Conservation (phyloP, 2,888 invertebrate species). For the Quadriops clusia region DNA sequence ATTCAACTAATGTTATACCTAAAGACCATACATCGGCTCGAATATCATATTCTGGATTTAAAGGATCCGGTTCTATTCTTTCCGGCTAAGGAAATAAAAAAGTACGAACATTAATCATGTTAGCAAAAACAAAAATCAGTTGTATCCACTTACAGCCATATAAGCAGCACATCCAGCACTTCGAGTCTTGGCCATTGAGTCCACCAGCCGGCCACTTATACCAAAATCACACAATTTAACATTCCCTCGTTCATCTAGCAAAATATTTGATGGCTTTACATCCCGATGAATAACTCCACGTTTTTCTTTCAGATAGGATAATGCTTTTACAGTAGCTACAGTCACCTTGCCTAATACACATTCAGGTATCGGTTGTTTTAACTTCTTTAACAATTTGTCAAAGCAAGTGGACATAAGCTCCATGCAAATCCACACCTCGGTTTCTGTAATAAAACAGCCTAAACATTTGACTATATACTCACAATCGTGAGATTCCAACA, state of each 20-base stretch:
- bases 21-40: constrained; percentile 99
- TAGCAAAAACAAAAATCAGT: constrained; percentile 1
- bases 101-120: not conserved
- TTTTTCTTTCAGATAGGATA: constrained; percentile 92
- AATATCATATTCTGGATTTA: constrained; percentile 93
- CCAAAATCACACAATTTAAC: constrained; percentile 99
- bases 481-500: constrained; percentile 94
- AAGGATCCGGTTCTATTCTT: constrained; percentile 88
- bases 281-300: constrained; percentile 97
- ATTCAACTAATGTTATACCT: constrained; percentile 90
- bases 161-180: constrained; percentile 98
- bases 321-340: constrained; percentile 89
- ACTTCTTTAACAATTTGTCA: constrained; percentile 84
- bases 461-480: constrained; percentile 93
- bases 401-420: constrained; percentile 98
- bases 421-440: constrained; percentile 99
- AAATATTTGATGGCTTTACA: constrained; percentile 97
- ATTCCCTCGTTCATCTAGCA: constrained; percentile 87
- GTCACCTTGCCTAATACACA: constrained; percentile 93
- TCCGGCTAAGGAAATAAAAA: constrained; percentile 61
- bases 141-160: constrained; percentile 72
- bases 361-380: constrained; percentile 87
- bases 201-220: constrained; percentile 93
- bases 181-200: constrained; percentile 94
- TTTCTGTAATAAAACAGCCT: constrained; percentile 94